A percentile compares a stretch with the other conserved stretches of the same genome.
Evolutionary conservation across 1,140 invertebrate genomes (phyloP).

Genomic region (Brachionus asplanchnoidis): DNA sequence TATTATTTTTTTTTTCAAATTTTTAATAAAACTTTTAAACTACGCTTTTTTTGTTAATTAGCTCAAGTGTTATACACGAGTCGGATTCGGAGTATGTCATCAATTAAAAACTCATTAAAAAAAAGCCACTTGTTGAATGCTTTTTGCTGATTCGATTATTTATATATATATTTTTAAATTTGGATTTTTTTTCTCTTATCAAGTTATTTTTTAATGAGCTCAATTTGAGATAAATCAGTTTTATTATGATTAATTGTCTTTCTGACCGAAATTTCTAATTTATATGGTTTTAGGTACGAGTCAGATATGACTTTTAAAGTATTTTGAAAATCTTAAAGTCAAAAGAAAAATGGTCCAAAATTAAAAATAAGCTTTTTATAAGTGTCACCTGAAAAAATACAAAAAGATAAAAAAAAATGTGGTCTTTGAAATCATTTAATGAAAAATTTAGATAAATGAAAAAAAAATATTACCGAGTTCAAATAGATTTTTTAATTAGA

Average conservation of each 20-base stretch:
- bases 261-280: background rate
- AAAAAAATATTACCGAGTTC: too few species aligned
- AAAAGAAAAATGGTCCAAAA: too few species aligned
- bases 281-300: background rate
- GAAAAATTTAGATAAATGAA: too few species aligned
- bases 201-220: background rate
- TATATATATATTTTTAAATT: background rate
- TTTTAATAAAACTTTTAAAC: conserved; percentile 33
- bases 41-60: background rate
- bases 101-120: background rate
- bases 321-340: background rate
- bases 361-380: too few species aligned
- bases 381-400: too few species aligned
- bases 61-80: background rate
- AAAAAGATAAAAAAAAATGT: too few species aligned
- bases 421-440: too few species aligned
- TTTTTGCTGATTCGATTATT: background rate
- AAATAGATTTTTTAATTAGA: too few species aligned
- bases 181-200: background rate
- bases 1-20: conserved; percentile 31
- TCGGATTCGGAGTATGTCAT: background rate
- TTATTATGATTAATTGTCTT: background rate
- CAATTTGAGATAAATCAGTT: background rate
- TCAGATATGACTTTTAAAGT: background rate
- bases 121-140: background rate